phyloP scores from a whole-genome alignment of 2,888 invertebrate species.

The Pycnomerus fuliginosus region DNA sequence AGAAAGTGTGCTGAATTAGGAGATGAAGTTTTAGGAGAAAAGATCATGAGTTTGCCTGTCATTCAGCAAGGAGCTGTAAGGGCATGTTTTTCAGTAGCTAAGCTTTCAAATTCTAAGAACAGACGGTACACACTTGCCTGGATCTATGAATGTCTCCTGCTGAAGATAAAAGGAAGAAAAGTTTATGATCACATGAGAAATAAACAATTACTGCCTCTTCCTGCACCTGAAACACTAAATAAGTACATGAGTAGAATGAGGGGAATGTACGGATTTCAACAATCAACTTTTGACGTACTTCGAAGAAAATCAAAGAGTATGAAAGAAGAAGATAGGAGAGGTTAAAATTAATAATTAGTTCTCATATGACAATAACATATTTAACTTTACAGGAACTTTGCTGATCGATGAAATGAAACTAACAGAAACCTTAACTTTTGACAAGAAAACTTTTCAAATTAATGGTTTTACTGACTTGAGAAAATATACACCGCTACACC shows the following conservation, averaged over 20 bases:
- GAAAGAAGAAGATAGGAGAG: neutral
- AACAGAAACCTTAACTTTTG: constrained; percentile 9
- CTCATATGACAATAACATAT: neutral
- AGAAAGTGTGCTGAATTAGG: neutral
- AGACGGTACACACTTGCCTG: neutral
- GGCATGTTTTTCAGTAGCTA: neutral
- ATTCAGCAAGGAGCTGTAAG: neutral
- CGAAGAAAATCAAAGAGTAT: neutral
- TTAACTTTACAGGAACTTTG: constrained; percentile 3
- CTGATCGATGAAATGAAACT: constrained; percentile 17
- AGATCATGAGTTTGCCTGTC: neutral
- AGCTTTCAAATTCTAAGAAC: neutral
- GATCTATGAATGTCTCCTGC: neutral
- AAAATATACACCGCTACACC: constrained; percentile 10
- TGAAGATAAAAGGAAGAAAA: neutral
- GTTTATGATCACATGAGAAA: neutral
- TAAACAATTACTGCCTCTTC: neutral
- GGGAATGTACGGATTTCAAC: neutral
- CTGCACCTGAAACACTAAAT: neutral
- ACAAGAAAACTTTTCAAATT: constrained; percentile 13
- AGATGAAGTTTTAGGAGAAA: neutral
- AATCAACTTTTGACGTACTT: neutral
- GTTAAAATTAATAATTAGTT: no score
- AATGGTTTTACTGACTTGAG: constrained; percentile 17
- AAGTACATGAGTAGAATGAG: neutral